Conservation (phyloP, 2,797 vertebrate genomes). For the Gallirallus australis region DNA sequence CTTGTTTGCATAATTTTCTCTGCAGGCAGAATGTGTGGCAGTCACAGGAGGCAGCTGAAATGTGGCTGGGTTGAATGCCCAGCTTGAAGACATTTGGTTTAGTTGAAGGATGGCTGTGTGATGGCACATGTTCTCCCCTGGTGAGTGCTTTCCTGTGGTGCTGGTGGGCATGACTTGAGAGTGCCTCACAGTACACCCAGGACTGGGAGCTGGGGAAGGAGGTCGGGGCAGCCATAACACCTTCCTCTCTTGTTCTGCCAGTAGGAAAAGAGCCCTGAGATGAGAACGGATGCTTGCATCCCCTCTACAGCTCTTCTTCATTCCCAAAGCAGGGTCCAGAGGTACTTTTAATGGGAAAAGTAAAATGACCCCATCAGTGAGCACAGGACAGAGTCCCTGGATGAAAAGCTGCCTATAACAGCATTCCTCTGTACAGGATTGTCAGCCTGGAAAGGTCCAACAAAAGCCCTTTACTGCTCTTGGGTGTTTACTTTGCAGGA, state of each 20-base stretch:
- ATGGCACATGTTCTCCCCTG: fast-evolving
- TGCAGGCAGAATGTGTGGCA: not conserved
- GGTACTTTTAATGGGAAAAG: not conserved
- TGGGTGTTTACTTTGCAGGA: conserved; percentile 29
- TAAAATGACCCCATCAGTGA: not conserved
- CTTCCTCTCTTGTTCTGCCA: not conserved
- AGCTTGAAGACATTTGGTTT: not conserved
- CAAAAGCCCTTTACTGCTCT: not conserved
- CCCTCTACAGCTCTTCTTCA: not conserved
- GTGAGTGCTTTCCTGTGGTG: fast-evolving
- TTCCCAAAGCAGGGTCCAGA: not conserved
- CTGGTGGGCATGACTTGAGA: not conserved
- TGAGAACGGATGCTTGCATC: not conserved
- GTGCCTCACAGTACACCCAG: not conserved
- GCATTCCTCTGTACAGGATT: not conserved
- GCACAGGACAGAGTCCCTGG: not conserved
- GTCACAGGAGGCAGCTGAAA: conserved; percentile 8
- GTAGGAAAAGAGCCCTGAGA: not conserved
- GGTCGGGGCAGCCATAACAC: not conserved
- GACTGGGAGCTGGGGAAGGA: not conserved
- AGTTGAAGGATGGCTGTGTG: not conserved
- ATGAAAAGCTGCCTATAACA: not conserved
- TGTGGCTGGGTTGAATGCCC: not conserved
- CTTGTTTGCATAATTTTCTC: conserved; percentile 31
- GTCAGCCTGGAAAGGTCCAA: not conserved